These are phyloP conservation scores for Cybosia mesomella DNA, from an alignment of 2,888 invertebrate species.

Conservation along the genomic window DNA sequence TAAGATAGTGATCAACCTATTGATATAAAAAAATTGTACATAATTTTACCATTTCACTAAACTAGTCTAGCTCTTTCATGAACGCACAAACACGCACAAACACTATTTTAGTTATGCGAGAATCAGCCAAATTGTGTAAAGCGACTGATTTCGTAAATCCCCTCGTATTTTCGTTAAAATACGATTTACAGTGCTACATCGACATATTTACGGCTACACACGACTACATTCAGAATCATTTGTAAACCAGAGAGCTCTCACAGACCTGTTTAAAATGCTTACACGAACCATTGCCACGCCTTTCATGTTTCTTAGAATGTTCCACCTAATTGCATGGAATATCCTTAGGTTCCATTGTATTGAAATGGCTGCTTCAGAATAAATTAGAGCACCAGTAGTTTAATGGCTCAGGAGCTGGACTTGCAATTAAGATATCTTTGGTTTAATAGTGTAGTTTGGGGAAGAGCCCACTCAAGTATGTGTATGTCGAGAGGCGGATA, in stretches of 20 bases:
- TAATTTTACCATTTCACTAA: too few species aligned
- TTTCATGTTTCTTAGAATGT: constrained; percentile 1
- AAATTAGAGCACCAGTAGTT: background rate
- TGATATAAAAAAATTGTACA: too few species aligned
- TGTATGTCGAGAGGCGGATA: too few species aligned
- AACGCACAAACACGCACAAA: too few species aligned
- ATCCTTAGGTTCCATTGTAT: constrained; percentile 5
- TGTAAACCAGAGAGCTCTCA: background rate
- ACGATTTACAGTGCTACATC: background rate
- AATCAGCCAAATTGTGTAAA: background rate
- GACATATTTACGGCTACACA: background rate
- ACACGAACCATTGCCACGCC: background rate
- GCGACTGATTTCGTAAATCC: background rate
- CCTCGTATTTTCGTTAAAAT: background rate
- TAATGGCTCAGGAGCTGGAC: background rate
- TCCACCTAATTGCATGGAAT: constrained; percentile 9
- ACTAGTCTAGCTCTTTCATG: too few species aligned
- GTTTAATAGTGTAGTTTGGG: background rate
- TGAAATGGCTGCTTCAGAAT: background rate
- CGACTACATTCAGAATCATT: background rate
- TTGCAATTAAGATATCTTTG: background rate
- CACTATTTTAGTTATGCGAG: too few species aligned
- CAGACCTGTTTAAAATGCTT: background rate
- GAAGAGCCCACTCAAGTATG: background rate
- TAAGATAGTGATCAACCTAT: too few species aligned